Evolutionary conservation across 2,888 invertebrate genomes (phyloP), one percentile per base, ranked within the genome.

Genomic region (Julus scanicus): DNA sequence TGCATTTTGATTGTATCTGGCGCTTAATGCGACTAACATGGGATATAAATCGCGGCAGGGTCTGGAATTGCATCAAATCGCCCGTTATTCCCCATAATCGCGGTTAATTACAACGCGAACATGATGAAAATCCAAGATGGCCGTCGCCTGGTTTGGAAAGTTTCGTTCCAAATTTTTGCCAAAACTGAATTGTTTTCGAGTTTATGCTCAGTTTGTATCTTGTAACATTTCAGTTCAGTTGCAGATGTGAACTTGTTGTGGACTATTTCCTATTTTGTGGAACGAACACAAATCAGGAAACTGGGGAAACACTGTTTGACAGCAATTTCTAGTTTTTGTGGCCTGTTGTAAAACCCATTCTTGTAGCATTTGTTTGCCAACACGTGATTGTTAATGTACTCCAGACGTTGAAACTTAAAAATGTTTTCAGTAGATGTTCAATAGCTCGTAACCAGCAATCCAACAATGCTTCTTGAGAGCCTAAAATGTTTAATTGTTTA

Each of bases 1-100:
- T 63, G 63, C 63, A 63, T 63, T 63, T 20, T 63, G n/a, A 63
- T 63, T 20, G 63, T 63, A 63, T 63, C 63, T 63, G 20, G 63
- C 4, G 17, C n/a, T 63, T n/a, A 63, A 63, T n/a, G n/a, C 63
- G 5, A 63, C 63, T 20, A 63, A 63, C 63, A 20, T 20, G 20
- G 63, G 63, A 63, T 63, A 63, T 20, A 63, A 63, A 63, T 63
- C 20, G n/a, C n/a, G 63, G n/a, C 8, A 2, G 63, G n/a, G 8
- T n/a, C n/a, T 63, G 63, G n/a, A 20, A 63, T n/a, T 63, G 53
- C 11, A 53, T 53, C 2, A 53, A 53, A 53, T 53, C 53, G 6
- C 53, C 63, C n/a, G 63, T 63, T 20, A 53, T 53, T 53, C 3
- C 15, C 15, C 17, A 53, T 53, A n/a, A 63, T 63, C 63, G 6